Evolutionary conservation across 37 sponge, comb jelly and placozoan species (phyloP), one percentile per base, ranked within the genome.

Genomic region (Halisarca cf. caerulea): DNA sequence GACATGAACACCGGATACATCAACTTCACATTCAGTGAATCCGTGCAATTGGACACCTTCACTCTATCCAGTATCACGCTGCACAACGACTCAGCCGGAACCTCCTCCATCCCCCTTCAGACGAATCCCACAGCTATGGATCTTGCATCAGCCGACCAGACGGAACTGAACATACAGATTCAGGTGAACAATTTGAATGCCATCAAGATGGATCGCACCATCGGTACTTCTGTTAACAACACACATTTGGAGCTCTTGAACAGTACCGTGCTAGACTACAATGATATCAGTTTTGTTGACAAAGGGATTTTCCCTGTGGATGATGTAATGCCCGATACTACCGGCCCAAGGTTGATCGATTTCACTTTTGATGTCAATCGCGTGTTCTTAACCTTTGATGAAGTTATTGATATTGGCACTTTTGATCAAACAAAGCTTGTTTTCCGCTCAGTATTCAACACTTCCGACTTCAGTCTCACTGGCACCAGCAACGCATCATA

Each of bases 11-110:
- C 72, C 23, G 94, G 93, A 23, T 64, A 47, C n/a, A 15, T 96
- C 32, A 93, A 85, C 23, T 80, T 96, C 2, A 86, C 78, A 45
- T 96, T 96, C 41, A 85, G 66, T 85, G 97, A 96, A 78, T 81
- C 97, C 44, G 92, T 96, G 41, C 84, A 80, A 34, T 20, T 41
- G n/a, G 47, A 58, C 34, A 78, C 89, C 2, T 88, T 92, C 37
- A 40, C 9, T 17, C 35, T 80, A 18, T 39, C 91, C 59, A 83
- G 80, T 36, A 60, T 94, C 0, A 87, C 91, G 18, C 34, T 93
- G 18, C 30, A 43, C 35, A 68, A 71, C 55, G 55, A 80, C 58
- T 40, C 30, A 3, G 40, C 38, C 0, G 62, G 64, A 11, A 36
- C 64, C 30, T 36, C 39, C 40, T 20, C 34, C 6, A n/a, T 39